A percentile compares a stretch with the other conserved stretches of the same genome.
Evolutionary conservation across 2,113 vertebrate species (phyloP).

Genomic region (Cyprinodon variegatus): DNA sequence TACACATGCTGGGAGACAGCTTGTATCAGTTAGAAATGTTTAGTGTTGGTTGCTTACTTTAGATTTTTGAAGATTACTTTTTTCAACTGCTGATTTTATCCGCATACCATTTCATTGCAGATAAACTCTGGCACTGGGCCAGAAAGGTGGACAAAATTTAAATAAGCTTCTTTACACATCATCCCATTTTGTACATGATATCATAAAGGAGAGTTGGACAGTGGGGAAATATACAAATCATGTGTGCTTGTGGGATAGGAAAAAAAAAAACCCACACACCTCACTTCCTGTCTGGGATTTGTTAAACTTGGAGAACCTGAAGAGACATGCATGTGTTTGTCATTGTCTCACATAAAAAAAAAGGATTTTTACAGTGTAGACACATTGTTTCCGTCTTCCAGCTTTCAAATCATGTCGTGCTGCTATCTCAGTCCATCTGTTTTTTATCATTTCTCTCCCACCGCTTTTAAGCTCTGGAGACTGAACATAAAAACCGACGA

Average conservation of each 20-base stretch:
- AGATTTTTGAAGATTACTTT: conserved; percentile 8
- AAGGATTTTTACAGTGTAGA: background rate
- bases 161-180: background rate
- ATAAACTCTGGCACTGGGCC: conserved; percentile 27
- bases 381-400: background rate
- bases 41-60: conserved; percentile 32
- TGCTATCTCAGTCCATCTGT: conserved; percentile 29
- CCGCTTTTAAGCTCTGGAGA: conserved; percentile 1
- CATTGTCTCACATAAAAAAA: background rate
- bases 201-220: conserved; percentile 18
- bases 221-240: conserved; percentile 28
- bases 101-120: conserved; percentile 18
- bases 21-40: conserved; percentile 7
- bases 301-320: conserved; percentile 9
- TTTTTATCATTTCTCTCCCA: conserved; percentile 38
- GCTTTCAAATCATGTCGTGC: background rate
- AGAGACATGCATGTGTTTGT: background rate
- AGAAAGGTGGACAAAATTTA: background rate
- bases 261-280: background rate
- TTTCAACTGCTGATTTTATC: conserved; percentile 21
- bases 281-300: conserved; percentile 32
- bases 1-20: conserved; percentile 7
- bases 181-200: conserved; percentile 44
- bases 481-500: background rate
- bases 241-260: conserved; percentile 38